phyloP scores from a whole-genome alignment of 2,888 invertebrate species.

The Tortrix viridana region DNA sequence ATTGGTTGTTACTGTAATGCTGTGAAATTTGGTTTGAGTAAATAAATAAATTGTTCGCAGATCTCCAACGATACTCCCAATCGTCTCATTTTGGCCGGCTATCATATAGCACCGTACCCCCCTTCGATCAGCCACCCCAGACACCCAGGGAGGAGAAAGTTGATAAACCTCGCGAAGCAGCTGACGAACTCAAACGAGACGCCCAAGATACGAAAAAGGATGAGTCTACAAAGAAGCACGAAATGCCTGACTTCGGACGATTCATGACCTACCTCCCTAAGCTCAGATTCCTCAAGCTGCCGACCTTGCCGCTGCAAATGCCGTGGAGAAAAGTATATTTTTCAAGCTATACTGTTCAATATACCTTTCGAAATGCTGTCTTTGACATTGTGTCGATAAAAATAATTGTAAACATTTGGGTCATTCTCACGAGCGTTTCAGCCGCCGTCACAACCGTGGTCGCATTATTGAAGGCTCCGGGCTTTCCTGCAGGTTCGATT shows the following conservation, averaged over 20 bases:
- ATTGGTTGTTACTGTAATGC: too few relatives aligned
- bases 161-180: not conserved
- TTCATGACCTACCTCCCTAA: slow-evolving; percentile 3
- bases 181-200: not conserved
- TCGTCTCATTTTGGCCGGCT: too few relatives aligned
- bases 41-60: too few relatives aligned
- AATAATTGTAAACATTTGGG: not conserved
- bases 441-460: too few relatives aligned
- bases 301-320: not conserved
- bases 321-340: slow-evolving; percentile 19
- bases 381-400: not conserved
- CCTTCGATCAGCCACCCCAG: too few relatives aligned
- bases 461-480: too few relatives aligned
- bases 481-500: too few relatives aligned
- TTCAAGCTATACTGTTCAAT: not conserved
- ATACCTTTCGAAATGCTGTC: not conserved
- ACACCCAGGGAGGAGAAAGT: too few relatives aligned
- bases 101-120: too few relatives aligned
- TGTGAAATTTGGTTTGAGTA: too few relatives aligned
- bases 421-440: too few relatives aligned
- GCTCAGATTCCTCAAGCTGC: not conserved
- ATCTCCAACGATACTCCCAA: too few relatives aligned
- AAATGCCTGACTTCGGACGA: not conserved
- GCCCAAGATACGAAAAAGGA: not conserved
- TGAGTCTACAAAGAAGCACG: not conserved